Percentiles rank a stretch among this genome's conserved stretches.
phyloP scores from a whole-genome alignment of 2,113 vertebrate species.

The Callocephalon fimbriatum region DNA sequence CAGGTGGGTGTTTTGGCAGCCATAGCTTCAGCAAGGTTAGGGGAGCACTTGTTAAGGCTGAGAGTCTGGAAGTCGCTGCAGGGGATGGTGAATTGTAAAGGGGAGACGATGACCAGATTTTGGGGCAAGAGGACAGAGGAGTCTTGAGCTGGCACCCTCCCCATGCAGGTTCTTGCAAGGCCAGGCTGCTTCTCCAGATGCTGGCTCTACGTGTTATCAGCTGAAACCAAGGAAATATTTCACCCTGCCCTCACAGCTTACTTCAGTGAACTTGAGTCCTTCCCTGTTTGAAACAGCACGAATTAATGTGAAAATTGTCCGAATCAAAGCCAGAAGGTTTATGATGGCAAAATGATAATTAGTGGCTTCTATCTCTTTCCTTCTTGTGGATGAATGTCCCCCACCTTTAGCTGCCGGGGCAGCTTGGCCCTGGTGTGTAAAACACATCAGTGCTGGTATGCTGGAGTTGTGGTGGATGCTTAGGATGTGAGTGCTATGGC shows the following conservation, averaged over 20 bases:
- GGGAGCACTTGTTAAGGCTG: not conserved
- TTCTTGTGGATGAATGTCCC: accelerated
- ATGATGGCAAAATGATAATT: not conserved
- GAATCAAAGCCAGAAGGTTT: not conserved
- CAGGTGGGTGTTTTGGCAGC: not conserved
- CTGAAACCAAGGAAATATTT: not conserved
- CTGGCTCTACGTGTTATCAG: not conserved
- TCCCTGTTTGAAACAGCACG: not conserved
- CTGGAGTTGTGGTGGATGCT: not conserved
- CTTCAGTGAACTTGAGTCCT: not conserved
- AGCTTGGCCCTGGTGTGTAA: not conserved
- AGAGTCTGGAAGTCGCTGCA: not conserved
- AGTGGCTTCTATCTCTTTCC: not conserved
- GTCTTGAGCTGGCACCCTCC: not conserved
- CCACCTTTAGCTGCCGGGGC: not conserved
- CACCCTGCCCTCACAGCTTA: not conserved
- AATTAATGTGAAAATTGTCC: not conserved
- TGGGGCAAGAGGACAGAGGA: not conserved
- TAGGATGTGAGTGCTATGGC: not conserved
- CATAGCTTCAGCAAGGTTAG: not conserved
- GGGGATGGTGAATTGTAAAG: not conserved
- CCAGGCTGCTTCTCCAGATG: not conserved
- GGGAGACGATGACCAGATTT: not conserved
- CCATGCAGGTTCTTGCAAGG: accelerated
- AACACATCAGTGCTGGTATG: accelerated